phyloP scores from a whole-genome alignment of 2,797 vertebrate species.

The Aselliscus stoliczkanus region DNA sequence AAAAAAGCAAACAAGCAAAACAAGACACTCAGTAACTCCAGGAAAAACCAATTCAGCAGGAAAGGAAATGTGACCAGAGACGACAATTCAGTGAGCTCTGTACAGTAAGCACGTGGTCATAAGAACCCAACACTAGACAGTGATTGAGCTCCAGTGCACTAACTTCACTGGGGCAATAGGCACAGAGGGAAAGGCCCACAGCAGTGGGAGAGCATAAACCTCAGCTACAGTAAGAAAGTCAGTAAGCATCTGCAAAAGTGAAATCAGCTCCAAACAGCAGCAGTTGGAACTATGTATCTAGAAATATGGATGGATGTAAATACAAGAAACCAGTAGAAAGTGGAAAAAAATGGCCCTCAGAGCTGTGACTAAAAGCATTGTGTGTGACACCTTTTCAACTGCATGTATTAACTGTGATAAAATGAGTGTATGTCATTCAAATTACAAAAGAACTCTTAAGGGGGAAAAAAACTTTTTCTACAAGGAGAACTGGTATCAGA shows the following conservation, averaged over 20 bases:
- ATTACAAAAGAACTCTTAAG: not conserved
- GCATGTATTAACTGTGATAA: not conserved
- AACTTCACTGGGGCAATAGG: not conserved
- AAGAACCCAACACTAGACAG: not conserved
- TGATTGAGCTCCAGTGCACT: not conserved
- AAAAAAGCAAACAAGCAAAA: not conserved
- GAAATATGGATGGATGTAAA: not conserved
- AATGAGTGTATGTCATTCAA: not conserved
- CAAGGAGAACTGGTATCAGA: not conserved
- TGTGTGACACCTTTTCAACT: not conserved
- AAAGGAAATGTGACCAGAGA: not conserved
- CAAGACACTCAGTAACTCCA: not conserved
- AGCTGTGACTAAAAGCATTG: not conserved
- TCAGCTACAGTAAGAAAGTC: not conserved
- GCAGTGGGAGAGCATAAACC: not conserved
- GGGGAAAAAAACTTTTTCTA: not conserved
- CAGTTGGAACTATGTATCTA: not conserved
- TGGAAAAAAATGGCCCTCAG: not conserved
- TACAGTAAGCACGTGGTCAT: rapidly evolving
- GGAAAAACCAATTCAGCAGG: not conserved
- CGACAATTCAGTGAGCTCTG: not conserved
- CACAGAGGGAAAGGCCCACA: rapidly evolving
- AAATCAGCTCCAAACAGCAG: not conserved
- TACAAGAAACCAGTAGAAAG: not conserved
- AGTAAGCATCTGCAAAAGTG: not conserved